A percentile compares a stretch with the other conserved stretches of the same genome.
Conservation (phyloP, 2,888 invertebrate species). For the Pachycephus smyrnensis region DNA sequence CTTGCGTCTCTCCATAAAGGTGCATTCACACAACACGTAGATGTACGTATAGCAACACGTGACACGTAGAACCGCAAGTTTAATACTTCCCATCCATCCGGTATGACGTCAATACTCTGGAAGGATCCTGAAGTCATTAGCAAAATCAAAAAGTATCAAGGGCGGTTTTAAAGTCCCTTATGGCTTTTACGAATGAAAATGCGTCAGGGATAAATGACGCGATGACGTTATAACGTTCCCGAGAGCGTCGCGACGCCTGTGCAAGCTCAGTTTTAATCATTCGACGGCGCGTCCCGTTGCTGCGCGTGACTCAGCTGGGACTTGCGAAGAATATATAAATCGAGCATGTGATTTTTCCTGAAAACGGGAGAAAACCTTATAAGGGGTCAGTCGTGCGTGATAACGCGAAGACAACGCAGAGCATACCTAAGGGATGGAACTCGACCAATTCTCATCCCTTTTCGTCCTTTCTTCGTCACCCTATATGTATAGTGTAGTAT, state of each 20-base stretch:
- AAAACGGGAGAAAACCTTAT: constrained; percentile 30
- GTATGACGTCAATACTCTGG: background rate
- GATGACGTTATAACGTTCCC: background rate
- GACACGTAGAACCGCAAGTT: background rate
- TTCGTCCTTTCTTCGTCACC: constrained; percentile 10
- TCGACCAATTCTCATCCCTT: constrained; percentile 21
- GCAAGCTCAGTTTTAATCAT: background rate
- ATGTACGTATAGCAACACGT: background rate
- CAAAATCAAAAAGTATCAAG: background rate
- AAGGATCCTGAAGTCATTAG: background rate
- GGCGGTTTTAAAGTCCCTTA: background rate
- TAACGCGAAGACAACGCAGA: constrained; percentile 47
- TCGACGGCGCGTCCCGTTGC: background rate
- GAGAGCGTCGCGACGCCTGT: background rate
- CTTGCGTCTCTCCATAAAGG: background rate
- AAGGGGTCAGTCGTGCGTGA: constrained; percentile 51
- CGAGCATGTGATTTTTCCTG: constrained; percentile 43
- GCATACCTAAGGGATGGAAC: constrained; percentile 40
- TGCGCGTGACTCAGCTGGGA: background rate
- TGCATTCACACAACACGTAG: background rate
- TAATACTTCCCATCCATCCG: background rate
- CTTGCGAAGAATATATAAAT: constrained; percentile 2
- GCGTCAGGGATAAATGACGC: background rate
- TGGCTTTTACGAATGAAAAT: background rate
- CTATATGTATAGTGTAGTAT: background rate